These are phyloP conservation scores for Philypnodon macrostomus DNA, from an alignment of 2,797 vertebrate species.

Conservation along the genomic window DNA sequence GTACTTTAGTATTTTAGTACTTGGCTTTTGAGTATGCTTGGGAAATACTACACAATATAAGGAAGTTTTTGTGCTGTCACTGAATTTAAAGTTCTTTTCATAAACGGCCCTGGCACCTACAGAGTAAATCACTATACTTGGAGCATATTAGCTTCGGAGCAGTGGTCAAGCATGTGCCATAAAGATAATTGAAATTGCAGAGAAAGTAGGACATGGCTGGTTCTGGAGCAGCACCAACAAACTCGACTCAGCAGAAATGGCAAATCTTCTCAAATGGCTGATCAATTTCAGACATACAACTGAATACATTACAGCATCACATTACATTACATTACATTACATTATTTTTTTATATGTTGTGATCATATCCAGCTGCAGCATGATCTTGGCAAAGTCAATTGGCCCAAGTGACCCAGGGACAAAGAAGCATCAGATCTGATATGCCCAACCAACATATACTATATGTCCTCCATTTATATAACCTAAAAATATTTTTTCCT, in stretches of 20 bases:
- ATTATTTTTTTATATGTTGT: slow-evolving; percentile 15
- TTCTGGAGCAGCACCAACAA: slow-evolving; percentile 17
- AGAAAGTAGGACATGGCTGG: slow-evolving; percentile 40
- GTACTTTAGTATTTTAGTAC: no score
- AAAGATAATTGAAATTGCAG: slow-evolving; percentile 65
- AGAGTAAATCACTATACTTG: slow-evolving; percentile 60
- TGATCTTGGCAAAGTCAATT: slow-evolving; percentile 75
- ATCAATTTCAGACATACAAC: slow-evolving; percentile 8
- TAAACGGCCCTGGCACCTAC: slow-evolving; percentile 3
- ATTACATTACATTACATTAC: slow-evolving; percentile 1
- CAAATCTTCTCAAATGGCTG: no score
- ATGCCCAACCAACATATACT: slow-evolving; percentile 71
- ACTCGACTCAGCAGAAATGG: slow-evolving; percentile 29
- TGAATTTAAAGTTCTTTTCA: slow-evolving; percentile 25
- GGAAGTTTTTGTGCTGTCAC: no score
- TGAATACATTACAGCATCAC: neutral
- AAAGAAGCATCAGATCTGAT: slow-evolving; percentile 70
- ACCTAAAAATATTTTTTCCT: no score
- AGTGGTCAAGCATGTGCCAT: slow-evolving; percentile 54
- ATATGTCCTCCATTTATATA: no score
- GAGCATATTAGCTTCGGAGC: slow-evolving; percentile 57
- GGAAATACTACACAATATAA: no score
- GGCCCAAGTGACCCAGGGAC: slow-evolving; percentile 64
- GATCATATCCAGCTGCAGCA: slow-evolving; percentile 69
- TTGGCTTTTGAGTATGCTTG: no score